Evolutionary conservation across 2,113 vertebrate species (phyloP).

Genomic region (Acrocephalus kingi): DNA sequence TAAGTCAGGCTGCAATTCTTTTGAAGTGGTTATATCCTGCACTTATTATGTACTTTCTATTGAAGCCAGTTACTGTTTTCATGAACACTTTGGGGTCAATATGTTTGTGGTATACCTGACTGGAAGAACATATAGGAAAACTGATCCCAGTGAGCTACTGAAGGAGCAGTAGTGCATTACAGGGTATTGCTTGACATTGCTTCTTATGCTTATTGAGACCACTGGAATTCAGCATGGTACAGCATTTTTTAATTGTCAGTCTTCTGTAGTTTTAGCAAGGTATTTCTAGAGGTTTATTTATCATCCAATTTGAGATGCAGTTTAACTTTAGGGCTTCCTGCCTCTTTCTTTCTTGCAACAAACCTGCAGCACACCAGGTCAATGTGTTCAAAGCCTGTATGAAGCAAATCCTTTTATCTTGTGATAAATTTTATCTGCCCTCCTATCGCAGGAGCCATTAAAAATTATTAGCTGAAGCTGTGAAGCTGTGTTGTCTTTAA

Average conservation of each 20-base stretch:
- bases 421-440: not conserved
- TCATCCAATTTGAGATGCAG: not conserved
- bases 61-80: not conserved
- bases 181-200: not conserved
- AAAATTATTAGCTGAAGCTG: not conserved
- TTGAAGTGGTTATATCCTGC: not conserved
- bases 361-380: not conserved
- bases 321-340: not conserved
- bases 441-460: not conserved
- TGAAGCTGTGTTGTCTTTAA: not conserved
- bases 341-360: not conserved
- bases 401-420: not conserved
- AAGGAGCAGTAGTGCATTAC: not conserved
- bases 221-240: not conserved
- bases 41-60: not conserved
- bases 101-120: not conserved
- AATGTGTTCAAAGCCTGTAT: not conserved
- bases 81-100: not conserved
- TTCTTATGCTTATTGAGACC: not conserved
- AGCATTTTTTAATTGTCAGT: not conserved
- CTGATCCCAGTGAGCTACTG: not conserved
- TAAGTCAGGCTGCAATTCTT: not conserved
- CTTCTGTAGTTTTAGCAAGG: not conserved
- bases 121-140: not conserved
- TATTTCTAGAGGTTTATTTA: not conserved